Conservation (phyloP, 2,797 vertebrate species). For the Clarias pachynema region DNA sequence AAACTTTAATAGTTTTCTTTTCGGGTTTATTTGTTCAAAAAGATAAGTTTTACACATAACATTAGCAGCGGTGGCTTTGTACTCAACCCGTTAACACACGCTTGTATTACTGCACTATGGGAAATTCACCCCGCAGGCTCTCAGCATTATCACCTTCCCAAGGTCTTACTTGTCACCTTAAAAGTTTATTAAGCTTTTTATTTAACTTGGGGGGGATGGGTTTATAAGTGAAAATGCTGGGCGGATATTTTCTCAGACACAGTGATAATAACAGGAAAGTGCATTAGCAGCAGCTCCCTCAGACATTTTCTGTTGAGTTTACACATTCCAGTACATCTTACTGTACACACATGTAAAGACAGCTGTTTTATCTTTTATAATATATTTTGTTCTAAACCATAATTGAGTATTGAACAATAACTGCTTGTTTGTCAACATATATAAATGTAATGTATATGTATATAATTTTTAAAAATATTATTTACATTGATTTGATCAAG, state of each 20-base stretch:
- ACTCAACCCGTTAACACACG: background rate
- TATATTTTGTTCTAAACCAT: background rate
- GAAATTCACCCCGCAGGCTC: background rate
- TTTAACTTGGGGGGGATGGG: background rate
- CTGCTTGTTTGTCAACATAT: background rate
- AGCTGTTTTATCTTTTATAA: background rate
- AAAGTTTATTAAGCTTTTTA: background rate
- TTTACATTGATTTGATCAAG: background rate
- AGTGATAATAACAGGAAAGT: constrained; percentile 9
- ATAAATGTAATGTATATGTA: background rate
- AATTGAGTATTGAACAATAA: background rate
- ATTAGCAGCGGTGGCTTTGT: background rate
- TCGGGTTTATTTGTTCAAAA: background rate
- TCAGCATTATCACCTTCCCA: background rate
- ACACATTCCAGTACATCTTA: constrained; percentile 38
- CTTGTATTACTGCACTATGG: background rate
- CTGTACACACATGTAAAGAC: background rate
- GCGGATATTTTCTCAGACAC: constrained; percentile 40
- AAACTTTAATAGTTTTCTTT: background rate
- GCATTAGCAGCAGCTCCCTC: constrained; percentile 41
- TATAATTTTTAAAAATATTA: background rate
- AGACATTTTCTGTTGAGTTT: background rate
- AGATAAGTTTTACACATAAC: background rate
- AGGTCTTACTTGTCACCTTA: background rate
- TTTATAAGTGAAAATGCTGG: constrained; percentile 12